Conservation (phyloP, 2,888 invertebrate species). For the Tuberolachnus salignus region DNA sequence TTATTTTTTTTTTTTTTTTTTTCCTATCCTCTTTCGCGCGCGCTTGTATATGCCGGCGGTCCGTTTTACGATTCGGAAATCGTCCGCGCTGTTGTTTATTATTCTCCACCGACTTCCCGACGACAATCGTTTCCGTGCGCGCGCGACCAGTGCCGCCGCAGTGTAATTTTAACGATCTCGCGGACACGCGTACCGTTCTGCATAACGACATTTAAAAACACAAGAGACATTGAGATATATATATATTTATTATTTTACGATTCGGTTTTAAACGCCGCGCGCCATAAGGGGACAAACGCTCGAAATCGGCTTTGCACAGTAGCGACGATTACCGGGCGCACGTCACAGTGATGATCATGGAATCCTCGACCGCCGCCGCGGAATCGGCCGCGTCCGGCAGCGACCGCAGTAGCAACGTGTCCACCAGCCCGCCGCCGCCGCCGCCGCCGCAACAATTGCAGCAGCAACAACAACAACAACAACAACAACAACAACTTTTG, state of each 20-base stretch:
- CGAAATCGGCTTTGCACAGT: slow-evolving; percentile 45
- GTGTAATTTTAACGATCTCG: not conserved
- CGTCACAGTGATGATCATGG: slow-evolving; percentile 63
- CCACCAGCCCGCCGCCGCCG: slow-evolving; percentile 65
- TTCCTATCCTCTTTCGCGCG: not conserved
- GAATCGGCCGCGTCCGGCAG: slow-evolving; percentile 64
- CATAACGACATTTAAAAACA: not conserved
- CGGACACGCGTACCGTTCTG: not conserved
- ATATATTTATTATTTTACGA: no score
- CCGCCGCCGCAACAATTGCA: slow-evolving; percentile 60
- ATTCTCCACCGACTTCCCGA: slow-evolving; percentile 57
- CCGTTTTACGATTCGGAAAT: not conserved
- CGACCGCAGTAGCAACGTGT: slow-evolving; percentile 68
- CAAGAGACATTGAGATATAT: not conserved
- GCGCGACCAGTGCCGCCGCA: slow-evolving; percentile 45
- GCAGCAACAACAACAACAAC: slow-evolving; percentile 65
- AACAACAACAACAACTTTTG: slow-evolving; percentile 60
- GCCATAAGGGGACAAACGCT: no score
- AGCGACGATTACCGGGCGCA: slow-evolving; percentile 39
- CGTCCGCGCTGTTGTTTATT: slow-evolving; percentile 59
- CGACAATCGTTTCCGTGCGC: slow-evolving; percentile 62
- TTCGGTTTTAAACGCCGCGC: not conserved
- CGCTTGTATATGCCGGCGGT: slow-evolving; percentile 23
- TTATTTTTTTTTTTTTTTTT: no score
- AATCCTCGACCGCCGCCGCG: slow-evolving; percentile 67